Conservation (phyloP, 2,888 invertebrate species). For the Iphiclides podalirius region DNA sequence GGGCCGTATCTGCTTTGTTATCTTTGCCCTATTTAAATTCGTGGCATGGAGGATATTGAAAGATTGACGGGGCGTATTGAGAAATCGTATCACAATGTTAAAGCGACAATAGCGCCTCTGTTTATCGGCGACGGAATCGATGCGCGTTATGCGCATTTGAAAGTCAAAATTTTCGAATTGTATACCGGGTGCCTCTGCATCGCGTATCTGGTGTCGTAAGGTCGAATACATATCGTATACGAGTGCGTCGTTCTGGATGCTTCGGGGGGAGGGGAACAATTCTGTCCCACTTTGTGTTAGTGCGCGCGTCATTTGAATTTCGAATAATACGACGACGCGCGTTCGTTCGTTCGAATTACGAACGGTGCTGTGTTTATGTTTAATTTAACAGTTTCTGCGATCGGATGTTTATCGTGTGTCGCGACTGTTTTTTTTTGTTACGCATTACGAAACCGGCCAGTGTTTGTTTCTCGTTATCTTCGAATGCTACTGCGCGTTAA, state of each 20-base stretch:
- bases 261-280: no score
- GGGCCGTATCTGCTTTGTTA: conserved; percentile 9
- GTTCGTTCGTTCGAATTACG: conserved; percentile 9
- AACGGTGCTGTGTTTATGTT: conserved; percentile 7
- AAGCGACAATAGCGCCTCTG: conserved; percentile 6
- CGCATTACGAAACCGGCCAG: no score
- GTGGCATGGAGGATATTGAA: conserved; percentile 14
- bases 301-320: conserved; percentile 4
- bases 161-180: conserved; percentile 24
- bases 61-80: conserved; percentile 3
- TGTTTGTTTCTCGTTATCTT: no score
- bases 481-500: no score
- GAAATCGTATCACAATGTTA: conserved; percentile 6
- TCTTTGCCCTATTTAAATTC: conserved; percentile 16
- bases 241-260: no score
- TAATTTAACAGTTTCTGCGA: conserved; percentile 15
- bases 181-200: conserved; percentile 16
- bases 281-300: conserved; percentile 10
- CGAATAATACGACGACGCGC: conserved; percentile 4
- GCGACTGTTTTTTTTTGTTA: not conserved
- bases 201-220: conserved; percentile 18
- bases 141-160: conserved; percentile 28
- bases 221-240: conserved; percentile 12
- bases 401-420: not conserved
- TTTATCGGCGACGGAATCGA: conserved; percentile 32